A percentile compares a stretch with the other conserved stretches of the same genome.
Conservation (phyloP, 2,113 vertebrate species). For the Pristiophorus japonicus region DNA sequence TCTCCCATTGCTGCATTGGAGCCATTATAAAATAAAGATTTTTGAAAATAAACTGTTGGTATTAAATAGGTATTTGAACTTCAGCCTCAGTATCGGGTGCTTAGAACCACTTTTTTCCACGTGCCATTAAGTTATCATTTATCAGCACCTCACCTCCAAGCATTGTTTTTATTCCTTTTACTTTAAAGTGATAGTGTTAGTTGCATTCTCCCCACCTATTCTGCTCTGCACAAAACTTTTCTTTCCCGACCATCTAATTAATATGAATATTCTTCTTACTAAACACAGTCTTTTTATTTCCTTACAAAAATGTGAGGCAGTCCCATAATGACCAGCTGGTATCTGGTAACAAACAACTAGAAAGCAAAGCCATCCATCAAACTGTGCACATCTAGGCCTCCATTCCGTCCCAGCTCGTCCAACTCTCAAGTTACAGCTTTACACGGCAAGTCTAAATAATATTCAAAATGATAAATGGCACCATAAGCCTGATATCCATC, state of each 20-base stretch:
- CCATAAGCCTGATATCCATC: conserved; percentile 89
- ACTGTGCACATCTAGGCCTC: conserved; percentile 69
- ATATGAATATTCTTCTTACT: conserved; percentile 37
- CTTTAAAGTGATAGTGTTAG: not conserved
- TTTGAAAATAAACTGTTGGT: not conserved
- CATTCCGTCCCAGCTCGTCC: conserved; percentile 76
- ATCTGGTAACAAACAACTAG: conserved; percentile 83
- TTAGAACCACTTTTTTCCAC: not conserved
- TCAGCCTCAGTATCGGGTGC: not conserved
- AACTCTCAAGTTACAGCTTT: conserved; percentile 97
- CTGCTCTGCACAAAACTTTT: not conserved
- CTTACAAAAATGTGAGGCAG: conserved; percentile 50
- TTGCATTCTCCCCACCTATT: not conserved
- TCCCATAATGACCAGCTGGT: conserved; percentile 64
- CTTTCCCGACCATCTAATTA: not conserved
- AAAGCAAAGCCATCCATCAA: conserved; percentile 83
- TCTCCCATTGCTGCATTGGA: too few relatives aligned
- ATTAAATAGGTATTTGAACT: not conserved
- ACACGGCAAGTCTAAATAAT: conserved; percentile 99
- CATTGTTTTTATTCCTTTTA: not conserved
- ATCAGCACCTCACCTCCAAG: not conserved
- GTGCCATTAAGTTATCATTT: not conserved
- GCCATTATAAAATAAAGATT: not conserved
- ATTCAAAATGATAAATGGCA: conserved; percentile 97
- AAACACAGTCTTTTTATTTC: conserved; percentile 45